Base-by-base conservation (phyloP, 2,888 invertebrate genomes). In the Hyles lineata region DNA sequence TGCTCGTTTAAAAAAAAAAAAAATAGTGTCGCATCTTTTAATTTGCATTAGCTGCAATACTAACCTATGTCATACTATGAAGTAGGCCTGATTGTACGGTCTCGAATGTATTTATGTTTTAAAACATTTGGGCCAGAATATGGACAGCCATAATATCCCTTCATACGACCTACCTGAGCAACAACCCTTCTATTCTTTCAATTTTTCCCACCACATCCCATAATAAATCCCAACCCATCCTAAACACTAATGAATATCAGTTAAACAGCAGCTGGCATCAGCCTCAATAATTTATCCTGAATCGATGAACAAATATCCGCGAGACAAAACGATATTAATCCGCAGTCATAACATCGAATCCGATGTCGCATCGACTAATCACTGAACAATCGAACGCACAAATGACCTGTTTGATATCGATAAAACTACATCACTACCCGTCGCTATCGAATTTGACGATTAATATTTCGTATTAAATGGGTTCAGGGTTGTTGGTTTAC, bases 391-490 rank as follows among this genome's bases (percentile, higher is more conserved):
- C 70, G 60, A 71, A 72, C 55, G 72, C 50, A 73, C 32, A 61
- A 73, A 62, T 32, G 72, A 63, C 32, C 59, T 32, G 59, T 17
- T 29, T 62, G 23, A 29, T 23, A 55, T 70, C 61, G 70, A 70
- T 73, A 70, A 70, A 73, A 73, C 70, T 70, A 73, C 61, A 50
- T 61, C 43, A 59, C 70, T 58, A 61, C 70, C 35, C 21, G 55
- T 23, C 60, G 60, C 60, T 73, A 61, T 70, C 70, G 73, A 62
- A 35, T 73, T 72, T 72, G 72, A 35, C 73, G 61, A 73, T 73
- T 73, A 70, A 73, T 70, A 73, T 32, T 70, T 32, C 32, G 55
- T 35, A 70, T 70, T 55, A 55, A 70, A 29, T 32, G 4, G 58
- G n/a, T n/a, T 17, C 32, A 70, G 70, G 29, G 58, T 35, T 70